A percentile compares a stretch with the other conserved stretches of the same genome.
phyloP scores from a whole-genome alignment of 2,797 vertebrate species.

The Chrysolophus pictus region DNA sequence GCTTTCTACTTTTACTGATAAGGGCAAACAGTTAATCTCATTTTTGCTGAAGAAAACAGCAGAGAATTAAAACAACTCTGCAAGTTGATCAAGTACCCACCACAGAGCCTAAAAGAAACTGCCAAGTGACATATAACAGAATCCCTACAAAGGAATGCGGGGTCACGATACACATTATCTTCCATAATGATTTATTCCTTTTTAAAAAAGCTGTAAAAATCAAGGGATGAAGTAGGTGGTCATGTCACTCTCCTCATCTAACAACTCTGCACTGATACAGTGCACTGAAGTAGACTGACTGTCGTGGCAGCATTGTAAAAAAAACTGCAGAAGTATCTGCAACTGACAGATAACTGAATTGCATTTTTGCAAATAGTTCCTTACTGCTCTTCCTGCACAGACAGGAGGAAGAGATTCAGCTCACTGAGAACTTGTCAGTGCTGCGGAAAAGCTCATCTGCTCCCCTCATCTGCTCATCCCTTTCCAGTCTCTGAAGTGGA shows the following conservation, averaged over 20 bases:
- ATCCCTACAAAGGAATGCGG: conserved; percentile 54
- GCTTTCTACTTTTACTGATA: neutral
- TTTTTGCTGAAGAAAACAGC: conserved; percentile 1
- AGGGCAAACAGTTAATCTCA: neutral
- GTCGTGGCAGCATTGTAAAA: neutral
- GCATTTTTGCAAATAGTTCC: neutral
- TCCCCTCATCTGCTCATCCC: neutral
- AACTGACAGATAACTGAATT: neutral
- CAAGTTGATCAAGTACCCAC: conserved; percentile 40
- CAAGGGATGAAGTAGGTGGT: conserved; percentile 37
- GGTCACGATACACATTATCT: conserved; percentile 42
- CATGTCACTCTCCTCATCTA: conserved; percentile 28
- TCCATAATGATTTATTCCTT: conserved; percentile 8
- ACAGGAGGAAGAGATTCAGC: neutral
- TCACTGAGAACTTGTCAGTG: neutral
- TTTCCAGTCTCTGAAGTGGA: neutral
- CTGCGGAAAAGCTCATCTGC: neutral
- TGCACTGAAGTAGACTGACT: neutral
- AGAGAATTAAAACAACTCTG: neutral
- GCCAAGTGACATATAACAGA: conserved; percentile 62
- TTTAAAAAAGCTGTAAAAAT: conserved; percentile 6
- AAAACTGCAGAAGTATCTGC: neutral
- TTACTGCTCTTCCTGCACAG: neutral
- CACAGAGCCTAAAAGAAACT: conserved; percentile 62
- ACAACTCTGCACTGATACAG: neutral